Base-by-base conservation (phyloP, 2,888 invertebrate genomes). In the Epirrita christyi region DNA sequence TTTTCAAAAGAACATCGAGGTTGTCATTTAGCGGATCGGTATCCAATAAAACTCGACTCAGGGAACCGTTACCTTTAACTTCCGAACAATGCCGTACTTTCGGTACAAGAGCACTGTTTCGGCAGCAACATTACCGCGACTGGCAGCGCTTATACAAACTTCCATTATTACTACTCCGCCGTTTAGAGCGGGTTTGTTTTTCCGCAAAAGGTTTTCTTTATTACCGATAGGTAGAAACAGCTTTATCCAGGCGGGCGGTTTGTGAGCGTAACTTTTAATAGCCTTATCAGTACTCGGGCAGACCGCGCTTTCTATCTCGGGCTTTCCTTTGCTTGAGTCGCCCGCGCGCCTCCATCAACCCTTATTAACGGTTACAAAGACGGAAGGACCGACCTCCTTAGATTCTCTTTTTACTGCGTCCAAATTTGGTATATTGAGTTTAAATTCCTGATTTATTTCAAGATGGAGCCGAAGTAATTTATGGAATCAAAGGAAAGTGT, bases 201-300 rank as follows among this genome's bases (percentile, higher is more conserved):
- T 70, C 70, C 66, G 58, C 64, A 60, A 73, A 73, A 72, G 73
- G 63, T 76, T 81, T 85, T 71, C 79, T 81, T 76, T 78, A 70
- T 70, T 76, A 80, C 83, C 75, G 70, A 77, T 77, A 73, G 72
- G 74, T 75, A 73, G 75, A 81, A 80, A 85, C 78, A 76, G 72
- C 75, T 81, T 81, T 81, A 86, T 85, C 80, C 85, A 78, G 75
- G 66, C 78, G 72, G 75, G 76, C 76, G 78, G 80, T 81, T 82
- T 81, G 77, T 73, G 73, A 83, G 84, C 81, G 86, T 86, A 87
- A 92, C 85, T 92, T 92, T 87, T 89, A 89, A 91, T 89, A 92
- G 88, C 85, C 86, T 89, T 91, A 91, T 91, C 88, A 83, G 86
- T 81, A 73, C 80, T 77, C 75, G 70, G 75, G 76, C 88, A 88